phyloP scores from a whole-genome alignment of 1,140 invertebrate genomes.

The Lordiphosa collinella region DNA sequence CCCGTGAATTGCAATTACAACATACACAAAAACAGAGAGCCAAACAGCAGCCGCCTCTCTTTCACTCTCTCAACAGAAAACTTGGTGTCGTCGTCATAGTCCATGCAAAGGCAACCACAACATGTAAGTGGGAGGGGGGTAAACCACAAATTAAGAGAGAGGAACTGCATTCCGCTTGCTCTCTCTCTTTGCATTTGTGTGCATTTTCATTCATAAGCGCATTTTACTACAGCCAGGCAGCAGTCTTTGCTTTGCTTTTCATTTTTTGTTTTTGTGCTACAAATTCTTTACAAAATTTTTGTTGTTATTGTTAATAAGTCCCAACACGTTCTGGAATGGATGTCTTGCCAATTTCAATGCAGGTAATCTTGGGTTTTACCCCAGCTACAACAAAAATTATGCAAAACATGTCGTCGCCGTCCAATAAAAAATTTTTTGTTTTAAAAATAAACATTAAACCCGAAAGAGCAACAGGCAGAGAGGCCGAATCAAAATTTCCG shows the following conservation, averaged over 20 bases:
- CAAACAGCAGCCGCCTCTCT: constrained; percentile 19
- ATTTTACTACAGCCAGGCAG: constrained; percentile 27
- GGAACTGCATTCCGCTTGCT: constrained; percentile 20
- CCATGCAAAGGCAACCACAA: too few species aligned
- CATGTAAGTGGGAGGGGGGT: too few species aligned
- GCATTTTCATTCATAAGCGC: constrained; percentile 73
- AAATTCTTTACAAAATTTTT: constrained; percentile 1
- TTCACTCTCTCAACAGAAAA: constrained; percentile 8
- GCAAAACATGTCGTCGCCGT: constrained; percentile 38
- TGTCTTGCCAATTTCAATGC: too few species aligned
- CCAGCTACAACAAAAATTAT: constrained; percentile 25
- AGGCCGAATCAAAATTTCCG: constrained; percentile 33
- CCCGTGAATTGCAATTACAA: constrained; percentile 72
- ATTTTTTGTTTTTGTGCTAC: constrained; percentile 7
- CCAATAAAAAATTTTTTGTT: constrained; percentile 8
- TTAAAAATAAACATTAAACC: constrained; percentile 29
- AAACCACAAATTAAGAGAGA: background rate
- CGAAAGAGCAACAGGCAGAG: background rate
- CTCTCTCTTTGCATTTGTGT: constrained; percentile 20
- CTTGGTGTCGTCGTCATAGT: too few species aligned
- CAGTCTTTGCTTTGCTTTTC: constrained; percentile 34
- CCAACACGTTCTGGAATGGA: too few species aligned
- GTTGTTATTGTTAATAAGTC: background rate
- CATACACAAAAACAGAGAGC: constrained; percentile 62
- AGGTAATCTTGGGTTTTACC: constrained; percentile 29